phyloP scores from a whole-genome alignment of 1,140 invertebrate genomes.

The Eriosoma lanigerum region DNA sequence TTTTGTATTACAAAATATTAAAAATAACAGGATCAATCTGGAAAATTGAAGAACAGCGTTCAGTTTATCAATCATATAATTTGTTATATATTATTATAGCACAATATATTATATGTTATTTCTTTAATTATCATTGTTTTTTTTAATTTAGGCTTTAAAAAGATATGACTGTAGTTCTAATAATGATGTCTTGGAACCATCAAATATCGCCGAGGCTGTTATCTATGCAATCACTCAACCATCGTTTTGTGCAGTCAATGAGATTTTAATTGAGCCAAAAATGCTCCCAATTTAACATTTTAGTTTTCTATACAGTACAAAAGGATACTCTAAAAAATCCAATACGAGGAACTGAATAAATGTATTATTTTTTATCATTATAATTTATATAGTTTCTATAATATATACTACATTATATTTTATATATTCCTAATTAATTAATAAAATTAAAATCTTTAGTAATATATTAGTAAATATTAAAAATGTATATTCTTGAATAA shows the following conservation, averaged over 20 bases:
- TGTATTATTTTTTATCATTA: not conserved
- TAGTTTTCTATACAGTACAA: not conserved
- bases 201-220: constrained; percentile 55
- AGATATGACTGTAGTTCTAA: constrained; percentile 53
- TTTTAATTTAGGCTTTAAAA: constrained; percentile 53
- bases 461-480: too few relatives aligned
- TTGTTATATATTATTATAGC: not conserved
- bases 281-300: constrained; percentile 53
- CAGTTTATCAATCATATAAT: not conserved
- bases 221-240: constrained; percentile 55
- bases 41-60: too few relatives aligned
- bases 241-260: constrained; percentile 55
- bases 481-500: too few relatives aligned
- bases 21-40: too few relatives aligned
- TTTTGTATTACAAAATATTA: too few relatives aligned
- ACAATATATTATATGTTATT: not conserved
- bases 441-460: too few relatives aligned
- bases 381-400: not conserved
- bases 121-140: not conserved
- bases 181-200: constrained; percentile 53
- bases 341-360: too few relatives aligned
- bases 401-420: too few relatives aligned
- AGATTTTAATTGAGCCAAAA: constrained; percentile 55
- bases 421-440: too few relatives aligned
- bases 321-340: too few relatives aligned